These are phyloP conservation scores for Neodiprion virginianus DNA, from an alignment of 1,140 invertebrate genomes.

Conservation along the genomic window DNA sequence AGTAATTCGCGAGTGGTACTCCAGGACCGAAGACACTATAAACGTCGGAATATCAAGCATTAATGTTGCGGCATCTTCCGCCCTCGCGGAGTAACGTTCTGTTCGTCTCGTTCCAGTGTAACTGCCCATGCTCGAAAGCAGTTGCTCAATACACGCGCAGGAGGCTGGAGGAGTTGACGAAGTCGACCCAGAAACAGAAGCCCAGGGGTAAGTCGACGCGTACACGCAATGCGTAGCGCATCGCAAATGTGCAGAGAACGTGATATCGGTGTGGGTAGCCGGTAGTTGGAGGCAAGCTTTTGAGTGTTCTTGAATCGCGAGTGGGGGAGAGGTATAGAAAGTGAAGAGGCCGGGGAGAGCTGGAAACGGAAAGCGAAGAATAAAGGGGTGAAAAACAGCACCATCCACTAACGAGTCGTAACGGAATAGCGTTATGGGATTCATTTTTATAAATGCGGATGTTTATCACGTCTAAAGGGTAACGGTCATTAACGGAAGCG, in stretches of 20 bases:
- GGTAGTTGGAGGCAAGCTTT: neutral
- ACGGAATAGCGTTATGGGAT: neutral
- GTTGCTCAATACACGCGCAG: neutral
- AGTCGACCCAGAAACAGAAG: no score
- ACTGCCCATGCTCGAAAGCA: neutral
- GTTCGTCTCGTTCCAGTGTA: neutral
- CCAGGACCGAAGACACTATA: neutral
- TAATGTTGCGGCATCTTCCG: neutral
- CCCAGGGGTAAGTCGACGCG: no score
- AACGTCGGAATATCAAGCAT: constrained; percentile 1
- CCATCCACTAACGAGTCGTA: neutral
- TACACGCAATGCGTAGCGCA: no score
- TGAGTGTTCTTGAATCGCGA: neutral
- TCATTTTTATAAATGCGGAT: neutral
- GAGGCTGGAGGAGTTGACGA: no score
- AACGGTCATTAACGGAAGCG: no score
- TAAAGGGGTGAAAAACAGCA: neutral
- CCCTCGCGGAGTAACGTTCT: neutral
- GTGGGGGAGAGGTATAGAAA: neutral
- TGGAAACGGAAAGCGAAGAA: neutral
- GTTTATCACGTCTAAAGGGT: no score
- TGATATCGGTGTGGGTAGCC: neutral
- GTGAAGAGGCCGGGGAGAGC: neutral
- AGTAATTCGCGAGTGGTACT: neutral
- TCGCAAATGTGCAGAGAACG: no score